Evolutionary conservation across 2,888 invertebrate genomes (phyloP).

Genomic region (Acrobeloides nanus): DNA sequence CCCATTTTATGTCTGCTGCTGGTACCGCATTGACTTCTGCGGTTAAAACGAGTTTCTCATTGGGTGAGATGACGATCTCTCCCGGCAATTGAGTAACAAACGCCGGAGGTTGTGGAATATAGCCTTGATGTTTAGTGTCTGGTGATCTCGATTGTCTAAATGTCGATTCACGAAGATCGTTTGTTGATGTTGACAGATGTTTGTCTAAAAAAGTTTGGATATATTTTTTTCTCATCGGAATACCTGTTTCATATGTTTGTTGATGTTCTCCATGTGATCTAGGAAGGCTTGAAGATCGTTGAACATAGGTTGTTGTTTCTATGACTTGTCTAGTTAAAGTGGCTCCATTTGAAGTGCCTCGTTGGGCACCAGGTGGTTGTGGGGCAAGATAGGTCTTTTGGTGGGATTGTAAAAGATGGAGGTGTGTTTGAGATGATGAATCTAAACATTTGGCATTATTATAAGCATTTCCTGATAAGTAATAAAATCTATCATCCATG

Average conservation of each 20-base stretch:
- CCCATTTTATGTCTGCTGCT: slow-evolving; percentile 55
- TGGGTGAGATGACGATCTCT: slow-evolving; percentile 20
- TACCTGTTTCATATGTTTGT: slow-evolving; percentile 11
- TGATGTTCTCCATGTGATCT: slow-evolving; percentile 10
- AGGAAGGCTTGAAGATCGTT: slow-evolving; percentile 29
- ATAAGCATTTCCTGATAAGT: not conserved
- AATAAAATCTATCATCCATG: not conserved
- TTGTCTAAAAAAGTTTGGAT: too few relatives aligned
- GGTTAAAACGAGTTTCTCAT: slow-evolving; percentile 40
- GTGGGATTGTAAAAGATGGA: slow-evolving; percentile 18
- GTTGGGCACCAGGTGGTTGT: slow-evolving; percentile 10
- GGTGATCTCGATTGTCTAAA: slow-evolving; percentile 17
- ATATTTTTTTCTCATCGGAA: too few relatives aligned
- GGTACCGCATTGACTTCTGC: slow-evolving; percentile 44
- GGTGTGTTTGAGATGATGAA: slow-evolving; percentile 14
- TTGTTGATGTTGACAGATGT: too few relatives aligned
- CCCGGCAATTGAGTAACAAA: slow-evolving; percentile 36
- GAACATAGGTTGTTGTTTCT: slow-evolving; percentile 19
- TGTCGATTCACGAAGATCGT: slow-evolving; percentile 5
- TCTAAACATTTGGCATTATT: slow-evolving; percentile 13
- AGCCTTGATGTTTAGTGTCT: slow-evolving; percentile 2
- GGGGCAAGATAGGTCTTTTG: slow-evolving; percentile 9
- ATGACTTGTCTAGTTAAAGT: slow-evolving; percentile 27
- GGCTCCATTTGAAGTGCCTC: slow-evolving; percentile 7
- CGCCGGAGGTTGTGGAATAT: slow-evolving; percentile 36